Base-by-base conservation (phyloP, 2,888 invertebrate genomes). In the Lasioglossum calceatum region DNA sequence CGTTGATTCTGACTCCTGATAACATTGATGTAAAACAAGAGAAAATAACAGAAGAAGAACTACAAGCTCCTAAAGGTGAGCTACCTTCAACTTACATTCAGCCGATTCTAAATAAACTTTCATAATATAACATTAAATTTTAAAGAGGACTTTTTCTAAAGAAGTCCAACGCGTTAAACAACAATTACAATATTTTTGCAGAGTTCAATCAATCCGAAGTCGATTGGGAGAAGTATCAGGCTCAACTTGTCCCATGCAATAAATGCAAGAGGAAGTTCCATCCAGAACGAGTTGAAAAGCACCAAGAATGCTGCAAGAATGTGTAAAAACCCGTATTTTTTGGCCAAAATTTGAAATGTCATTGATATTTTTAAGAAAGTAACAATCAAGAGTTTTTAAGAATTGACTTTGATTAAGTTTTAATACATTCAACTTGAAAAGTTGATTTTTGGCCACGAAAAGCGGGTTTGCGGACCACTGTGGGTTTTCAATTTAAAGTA, bases 251-350 rank as follows among this genome's bases (percentile, higher is more conserved):
- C 32, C 36, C 71, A 8, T 94, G 94, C 47, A 77, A 82, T 50
- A 93, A 92, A 79, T 94, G 94, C 74, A 88, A 89, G 4, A 90
- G 94, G 42, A 92, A 87, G 73, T 94, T 94, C 67, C 88, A 90
- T 58, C 92, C 93, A 5, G 12, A 88, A 36, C 88, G 94, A 72
- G 84, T 94, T 47, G 71, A 90, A 32, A 93, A 90, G 77, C 93
- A 94, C 64, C 80, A 88, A 70, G 32, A 75, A 12, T 88, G 88
- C 12, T 90, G 82, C 42, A 87, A 89, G 42, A 81, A 89, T 80
- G 42, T 87, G 32, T 82, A 85, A 88, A 16, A 47, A 16, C 47
- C 16, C 47, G 16, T 47, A 16, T 47, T 4, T 47, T 19, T 4
- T 47, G 47, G 47, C 16, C 16, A 47, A 47, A 16, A 16, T 47